Percentiles rank a stretch among this genome's conserved stretches.
These are phyloP conservation scores for Oceanodroma tethys DNA, from an alignment of 2,113 vertebrate species.

Conservation along the genomic window DNA sequence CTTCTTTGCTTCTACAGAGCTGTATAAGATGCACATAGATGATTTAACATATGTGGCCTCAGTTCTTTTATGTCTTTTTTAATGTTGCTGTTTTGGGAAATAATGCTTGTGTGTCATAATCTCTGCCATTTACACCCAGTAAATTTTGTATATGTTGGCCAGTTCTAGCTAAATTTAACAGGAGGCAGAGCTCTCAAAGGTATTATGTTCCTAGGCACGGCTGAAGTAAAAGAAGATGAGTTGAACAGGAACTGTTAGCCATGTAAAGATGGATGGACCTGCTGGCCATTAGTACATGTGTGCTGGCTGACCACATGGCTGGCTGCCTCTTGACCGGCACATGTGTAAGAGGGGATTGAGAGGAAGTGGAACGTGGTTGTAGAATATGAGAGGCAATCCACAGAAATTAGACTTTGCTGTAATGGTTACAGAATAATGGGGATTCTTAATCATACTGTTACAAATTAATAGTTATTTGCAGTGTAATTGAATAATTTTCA, in stretches of 20 bases:
- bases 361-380: background rate
- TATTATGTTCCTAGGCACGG: background rate
- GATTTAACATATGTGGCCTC: background rate
- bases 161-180: background rate
- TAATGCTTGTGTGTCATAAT: background rate
- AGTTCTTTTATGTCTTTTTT: background rate
- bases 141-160: background rate
- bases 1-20: background rate
- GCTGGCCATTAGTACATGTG: background rate
- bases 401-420: background rate
- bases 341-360: background rate
- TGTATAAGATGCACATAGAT: background rate
- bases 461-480: background rate
- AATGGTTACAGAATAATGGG: background rate
- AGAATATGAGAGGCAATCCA: background rate
- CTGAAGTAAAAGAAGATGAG: background rate
- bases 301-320: background rate
- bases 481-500: background rate
- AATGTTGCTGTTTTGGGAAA: background rate
- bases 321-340: background rate
- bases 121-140: background rate
- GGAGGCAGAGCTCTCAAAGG: background rate
- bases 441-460: background rate
- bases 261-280: background rate
- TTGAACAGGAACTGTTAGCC: background rate